phyloP scores from a whole-genome alignment of 2,797 vertebrate genomes.

The Coreius guichenoti region DNA sequence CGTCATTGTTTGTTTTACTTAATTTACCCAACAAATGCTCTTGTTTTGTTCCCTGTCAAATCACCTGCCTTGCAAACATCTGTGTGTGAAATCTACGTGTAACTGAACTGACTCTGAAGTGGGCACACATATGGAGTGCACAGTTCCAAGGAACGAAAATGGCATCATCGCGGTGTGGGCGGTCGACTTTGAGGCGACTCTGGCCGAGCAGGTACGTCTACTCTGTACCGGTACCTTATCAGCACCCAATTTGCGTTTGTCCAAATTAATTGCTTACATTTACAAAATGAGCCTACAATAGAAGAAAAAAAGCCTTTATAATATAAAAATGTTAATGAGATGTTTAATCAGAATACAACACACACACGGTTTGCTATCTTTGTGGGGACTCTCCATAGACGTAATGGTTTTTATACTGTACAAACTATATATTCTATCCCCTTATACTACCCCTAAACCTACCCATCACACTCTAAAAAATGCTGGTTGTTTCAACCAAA shows the following conservation, averaged over 20 bases:
- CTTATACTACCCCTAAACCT: too few species aligned
- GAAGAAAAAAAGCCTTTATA: too few species aligned
- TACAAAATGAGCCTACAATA: not conserved
- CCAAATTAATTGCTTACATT: not conserved
- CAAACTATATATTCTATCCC: too few species aligned
- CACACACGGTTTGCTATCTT: too few species aligned
- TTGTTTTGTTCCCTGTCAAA: not conserved
- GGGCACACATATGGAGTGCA: not conserved
- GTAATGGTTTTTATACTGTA: too few species aligned
- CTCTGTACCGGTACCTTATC: not conserved
- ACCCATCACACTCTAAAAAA: too few species aligned
- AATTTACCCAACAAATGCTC: slow-evolving; percentile 3
- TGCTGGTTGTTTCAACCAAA: too few species aligned
- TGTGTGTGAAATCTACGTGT: not conserved
- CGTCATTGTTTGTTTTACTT: slow-evolving; percentile 16
- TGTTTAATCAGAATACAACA: too few species aligned
- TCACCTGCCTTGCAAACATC: slow-evolving; percentile 5
- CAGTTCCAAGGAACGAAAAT: not conserved
- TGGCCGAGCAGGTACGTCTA: too few species aligned
- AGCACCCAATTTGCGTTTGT: not conserved
- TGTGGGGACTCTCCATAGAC: too few species aligned
- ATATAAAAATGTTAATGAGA: too few species aligned
- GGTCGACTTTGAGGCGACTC: not conserved
- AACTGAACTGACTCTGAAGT: not conserved
- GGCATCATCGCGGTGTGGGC: not conserved